A percentile compares a stretch with the other conserved stretches of the same genome.
phyloP scores from a whole-genome alignment of 2,113 vertebrate genomes.

The Pseudorasbora parva region DNA sequence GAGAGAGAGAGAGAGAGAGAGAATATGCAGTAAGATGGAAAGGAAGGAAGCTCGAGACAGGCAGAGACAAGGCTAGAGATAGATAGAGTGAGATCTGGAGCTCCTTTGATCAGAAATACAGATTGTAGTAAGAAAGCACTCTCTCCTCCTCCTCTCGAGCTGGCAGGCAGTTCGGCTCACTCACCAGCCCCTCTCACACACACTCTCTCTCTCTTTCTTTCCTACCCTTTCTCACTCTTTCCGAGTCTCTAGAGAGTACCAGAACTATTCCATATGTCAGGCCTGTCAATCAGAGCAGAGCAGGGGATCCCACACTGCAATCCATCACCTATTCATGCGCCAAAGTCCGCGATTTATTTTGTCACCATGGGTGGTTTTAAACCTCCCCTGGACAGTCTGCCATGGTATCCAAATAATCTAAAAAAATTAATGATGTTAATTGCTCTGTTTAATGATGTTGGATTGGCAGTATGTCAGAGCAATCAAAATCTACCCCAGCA shows the following conservation, averaged over 20 bases:
- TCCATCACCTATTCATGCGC: conserved; percentile 51
- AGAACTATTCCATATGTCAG: conserved; percentile 96
- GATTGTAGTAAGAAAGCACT: conserved; percentile 75
- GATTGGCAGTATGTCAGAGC: conserved; percentile 40
- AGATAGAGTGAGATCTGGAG: conserved; percentile 82
- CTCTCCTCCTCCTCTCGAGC: conserved; percentile 50
- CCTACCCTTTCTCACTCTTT: conserved; percentile 82
- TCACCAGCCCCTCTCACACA: conserved; percentile 79
- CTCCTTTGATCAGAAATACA: conserved; percentile 90
- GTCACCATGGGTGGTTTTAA: conserved; percentile 77
- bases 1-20: not conserved
- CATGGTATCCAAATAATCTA: conserved; percentile 48
- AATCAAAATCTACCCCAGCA: conserved; percentile 40
- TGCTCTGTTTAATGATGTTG: conserved; percentile 48
- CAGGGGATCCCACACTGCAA: conserved; percentile 75
- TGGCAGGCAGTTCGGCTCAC: conserved; percentile 50
- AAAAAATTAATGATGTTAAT: conserved; percentile 56
- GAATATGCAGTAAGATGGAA: conserved; percentile 41
- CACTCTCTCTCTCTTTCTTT: conserved; percentile 39
- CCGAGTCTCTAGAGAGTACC: conserved; percentile 90
- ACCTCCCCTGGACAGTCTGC: conserved; percentile 65
- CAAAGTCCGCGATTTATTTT: conserved; percentile 68
- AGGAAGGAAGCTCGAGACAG: conserved; percentile 50
- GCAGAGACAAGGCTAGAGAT: conserved; percentile 33
- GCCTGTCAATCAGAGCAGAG: conserved; percentile 89